Evolutionary conservation across 1,140 invertebrate species (phyloP).

Genomic region (Tyrophagus putrescentiae): DNA sequence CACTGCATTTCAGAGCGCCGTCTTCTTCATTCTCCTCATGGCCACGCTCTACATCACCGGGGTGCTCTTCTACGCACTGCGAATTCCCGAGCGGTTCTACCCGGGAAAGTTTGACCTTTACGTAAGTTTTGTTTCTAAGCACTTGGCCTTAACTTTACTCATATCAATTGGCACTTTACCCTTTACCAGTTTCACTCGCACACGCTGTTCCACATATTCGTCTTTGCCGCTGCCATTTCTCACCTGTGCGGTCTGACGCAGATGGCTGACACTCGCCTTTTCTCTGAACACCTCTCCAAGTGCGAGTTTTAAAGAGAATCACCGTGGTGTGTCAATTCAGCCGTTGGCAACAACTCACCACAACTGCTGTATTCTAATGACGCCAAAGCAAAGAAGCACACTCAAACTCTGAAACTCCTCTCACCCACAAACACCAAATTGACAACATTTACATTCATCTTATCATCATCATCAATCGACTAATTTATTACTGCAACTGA

Average conservation of each 20-base stretch:
- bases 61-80: conserved; percentile 79
- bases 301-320: conserved; percentile 17
- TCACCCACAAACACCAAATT: no score
- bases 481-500: no score
- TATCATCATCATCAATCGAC: no score
- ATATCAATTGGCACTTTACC: conserved; percentile 77
- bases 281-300: background rate
- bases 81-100: conserved; percentile 92
- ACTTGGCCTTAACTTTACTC: conserved; percentile 95
- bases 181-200: conserved; percentile 56
- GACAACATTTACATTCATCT: no score
- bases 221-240: conserved; percentile 89
- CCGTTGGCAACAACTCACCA: no score
- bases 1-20: conserved; percentile 49
- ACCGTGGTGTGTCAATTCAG: no score
- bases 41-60: conserved; percentile 84
- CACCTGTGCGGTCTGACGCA: conserved; percentile 96
- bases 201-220: conserved; percentile 89
- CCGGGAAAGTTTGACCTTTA: conserved; percentile 99
- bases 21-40: conserved; percentile 90
- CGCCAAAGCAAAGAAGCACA: no score
- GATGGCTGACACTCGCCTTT: conserved; percentile 85
- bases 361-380: no score
- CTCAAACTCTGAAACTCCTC: no score
- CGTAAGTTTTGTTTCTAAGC: conserved; percentile 45